Percentiles rank a stretch among this genome's conserved stretches.
Conservation (phyloP, 1,140 invertebrate genomes). For the Mycetomoellerius zeteki region DNA sequence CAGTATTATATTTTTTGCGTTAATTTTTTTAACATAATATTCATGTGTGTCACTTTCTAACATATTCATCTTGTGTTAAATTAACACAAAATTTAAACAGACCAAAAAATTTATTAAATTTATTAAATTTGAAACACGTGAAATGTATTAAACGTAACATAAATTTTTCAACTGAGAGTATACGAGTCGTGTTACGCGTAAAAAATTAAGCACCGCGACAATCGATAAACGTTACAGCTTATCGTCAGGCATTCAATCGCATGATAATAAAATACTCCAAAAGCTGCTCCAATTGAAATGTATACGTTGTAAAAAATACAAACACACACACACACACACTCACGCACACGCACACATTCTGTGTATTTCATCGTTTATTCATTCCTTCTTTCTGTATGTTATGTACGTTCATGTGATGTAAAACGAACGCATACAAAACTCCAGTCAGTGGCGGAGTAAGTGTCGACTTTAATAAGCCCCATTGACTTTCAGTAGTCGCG, state of each 20-base stretch:
- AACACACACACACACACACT: too few relatives aligned
- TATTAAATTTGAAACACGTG: too few relatives aligned
- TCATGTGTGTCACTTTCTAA: too few relatives aligned
- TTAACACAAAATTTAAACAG: too few relatives aligned
- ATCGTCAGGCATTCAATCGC: constrained; percentile 3
- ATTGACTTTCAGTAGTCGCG: constrained; percentile 64
- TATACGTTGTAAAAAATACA: not conserved
- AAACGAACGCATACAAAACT: constrained; percentile 23
- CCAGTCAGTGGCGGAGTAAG: constrained; percentile 8
- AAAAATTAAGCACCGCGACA: not conserved
- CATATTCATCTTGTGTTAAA: too few relatives aligned
- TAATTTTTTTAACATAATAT: too few relatives aligned
- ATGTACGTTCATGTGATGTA: constrained; percentile 1
- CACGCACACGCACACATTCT: too few relatives aligned
- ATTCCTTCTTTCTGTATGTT: not conserved
- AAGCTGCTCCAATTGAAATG: not conserved
- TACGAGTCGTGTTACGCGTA: not conserved
- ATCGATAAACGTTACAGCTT: not conserved
- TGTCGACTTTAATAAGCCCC: constrained; percentile 67
- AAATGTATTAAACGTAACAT: too few relatives aligned
- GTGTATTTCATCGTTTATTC: not conserved
- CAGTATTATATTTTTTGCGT: too few relatives aligned
- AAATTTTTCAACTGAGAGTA: too few relatives aligned
- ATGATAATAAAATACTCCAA: not conserved
- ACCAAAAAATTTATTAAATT: too few relatives aligned